These are phyloP conservation scores for Diachasmimorpha longicaudata DNA, from an alignment of 1,140 invertebrate species.

Conservation along the genomic window DNA sequence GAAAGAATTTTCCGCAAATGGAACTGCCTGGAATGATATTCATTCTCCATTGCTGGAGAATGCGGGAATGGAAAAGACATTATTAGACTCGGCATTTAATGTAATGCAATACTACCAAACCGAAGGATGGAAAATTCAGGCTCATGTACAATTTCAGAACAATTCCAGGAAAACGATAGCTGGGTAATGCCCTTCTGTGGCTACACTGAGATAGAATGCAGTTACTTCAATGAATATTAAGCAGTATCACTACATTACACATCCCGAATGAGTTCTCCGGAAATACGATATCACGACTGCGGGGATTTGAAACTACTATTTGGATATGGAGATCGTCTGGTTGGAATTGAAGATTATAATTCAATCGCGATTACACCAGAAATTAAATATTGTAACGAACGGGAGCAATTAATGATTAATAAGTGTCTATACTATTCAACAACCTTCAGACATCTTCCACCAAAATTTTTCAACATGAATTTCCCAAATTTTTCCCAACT, in stretches of 20 bases:
- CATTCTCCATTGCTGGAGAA: neutral
- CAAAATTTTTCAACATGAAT: no score
- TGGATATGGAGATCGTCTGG: neutral
- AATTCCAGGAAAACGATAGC: neutral
- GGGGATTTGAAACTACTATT: neutral
- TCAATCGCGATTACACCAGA: neutral
- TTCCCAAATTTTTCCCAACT: no score
- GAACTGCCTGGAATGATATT: neutral
- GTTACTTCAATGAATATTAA: constrained; percentile 31
- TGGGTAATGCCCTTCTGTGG: neutral
- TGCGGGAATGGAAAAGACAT: no score
- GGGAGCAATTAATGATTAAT: no score
- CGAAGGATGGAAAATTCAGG: neutral
- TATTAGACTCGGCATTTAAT: neutral
- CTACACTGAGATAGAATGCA: constrained; percentile 4
- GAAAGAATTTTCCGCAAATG: neutral
- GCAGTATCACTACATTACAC: constrained; percentile 7
- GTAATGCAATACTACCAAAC: neutral
- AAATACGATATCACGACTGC: neutral
- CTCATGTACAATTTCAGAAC: neutral
- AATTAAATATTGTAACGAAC: neutral
- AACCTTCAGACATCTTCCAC: no score
- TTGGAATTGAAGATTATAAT: neutral
- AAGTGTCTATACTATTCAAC: no score
- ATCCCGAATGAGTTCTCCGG: neutral